Evolutionary conservation across 64 coral and sea anemone species (phyloP), one percentile per base, ranked within the genome.

Genomic region (Porites australiensis): DNA sequence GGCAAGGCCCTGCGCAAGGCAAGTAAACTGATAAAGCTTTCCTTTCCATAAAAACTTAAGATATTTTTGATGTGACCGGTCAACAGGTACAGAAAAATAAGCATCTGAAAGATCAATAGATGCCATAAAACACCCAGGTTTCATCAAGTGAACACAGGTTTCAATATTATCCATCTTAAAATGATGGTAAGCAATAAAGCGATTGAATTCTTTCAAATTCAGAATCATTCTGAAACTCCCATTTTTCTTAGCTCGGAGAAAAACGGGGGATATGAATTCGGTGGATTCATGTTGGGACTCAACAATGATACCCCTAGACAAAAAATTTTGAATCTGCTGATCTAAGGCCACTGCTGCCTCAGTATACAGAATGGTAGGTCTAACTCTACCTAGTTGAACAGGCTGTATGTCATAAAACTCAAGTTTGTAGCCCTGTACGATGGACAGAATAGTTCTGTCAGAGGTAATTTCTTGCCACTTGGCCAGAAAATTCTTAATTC

Each of bases 161-260:
- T 77, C 22, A 48, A 93, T 61, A 57, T 85, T 93, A 6, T 93
- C 67, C 91, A 88, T 87, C 77, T 88, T 93, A 77, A 92, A 93
- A 84, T 92, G 79, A 63, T 78, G 66, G 43, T 83, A 77, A 45
- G 18, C 15, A 67, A 92, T 92, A 53, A 63, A 58, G 44, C 83
- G 23, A 21, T 86, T 92, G 0, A 92, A 45, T 3, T 74, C 77
- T 59, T 89, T 90, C 62, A 81, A 49, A 81, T 81, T 82, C n/a
- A 79, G 55, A 79, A 80, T 82, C 74, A 90, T 20, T 90, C 58
- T 79, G 37, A 66, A 70, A 54, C 10, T 64, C 43, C 63, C 88
- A 81, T 71, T 70, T 14, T 81, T 79, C 59, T 90, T 90, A 57
- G 66, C 60, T 79, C 76, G 52, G 13, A 90, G 75, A 81, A 82